These are phyloP conservation scores for Agonum fuliginosum DNA, from an alignment of 2,888 invertebrate species.

Conservation along the genomic window DNA sequence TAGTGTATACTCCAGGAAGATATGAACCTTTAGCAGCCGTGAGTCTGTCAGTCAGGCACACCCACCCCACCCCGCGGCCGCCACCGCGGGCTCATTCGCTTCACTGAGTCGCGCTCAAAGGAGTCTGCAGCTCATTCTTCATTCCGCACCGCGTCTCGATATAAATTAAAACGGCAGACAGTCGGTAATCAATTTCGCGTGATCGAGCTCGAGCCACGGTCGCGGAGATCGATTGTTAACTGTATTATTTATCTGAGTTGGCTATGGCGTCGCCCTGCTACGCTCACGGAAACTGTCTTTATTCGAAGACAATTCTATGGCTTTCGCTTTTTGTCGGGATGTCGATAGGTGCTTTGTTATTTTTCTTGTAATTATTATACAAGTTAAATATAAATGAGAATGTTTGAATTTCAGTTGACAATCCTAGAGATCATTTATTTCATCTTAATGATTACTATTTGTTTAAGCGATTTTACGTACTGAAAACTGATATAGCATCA, in stretches of 20 bases:
- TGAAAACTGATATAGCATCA: too few species aligned
- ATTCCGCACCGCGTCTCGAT: slow-evolving; percentile 52
- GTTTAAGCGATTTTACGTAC: too few species aligned
- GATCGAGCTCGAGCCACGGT: slow-evolving; percentile 47
- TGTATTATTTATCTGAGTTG: slow-evolving; percentile 48
- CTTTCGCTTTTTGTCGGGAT: slow-evolving; percentile 14
- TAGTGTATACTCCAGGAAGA: slow-evolving; percentile 20
- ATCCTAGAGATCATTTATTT: too few species aligned
- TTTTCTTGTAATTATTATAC: slow-evolving; percentile 22
- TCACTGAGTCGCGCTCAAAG: slow-evolving; percentile 41
- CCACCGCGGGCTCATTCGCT: slow-evolving; percentile 13
- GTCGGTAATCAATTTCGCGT: slow-evolving; percentile 58
- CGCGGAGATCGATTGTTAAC: slow-evolving; percentile 46
- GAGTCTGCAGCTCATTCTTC: slow-evolving; percentile 57
- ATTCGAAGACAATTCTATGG: slow-evolving; percentile 34
- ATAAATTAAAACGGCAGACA: slow-evolving; percentile 60
- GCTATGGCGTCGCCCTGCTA: slow-evolving; percentile 30
- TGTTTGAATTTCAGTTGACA: background rate
- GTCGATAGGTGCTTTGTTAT: slow-evolving; percentile 9
- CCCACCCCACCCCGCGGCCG: background rate
- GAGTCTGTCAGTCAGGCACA: slow-evolving; percentile 28
- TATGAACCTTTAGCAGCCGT: slow-evolving; percentile 9
- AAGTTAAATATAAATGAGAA: slow-evolving; percentile 16
- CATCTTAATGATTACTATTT: too few species aligned
- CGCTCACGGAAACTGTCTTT: slow-evolving; percentile 18